Evolutionary conservation across 2,797 vertebrate species (phyloP).

Genomic region (Neosalanx taihuensis): DNA sequence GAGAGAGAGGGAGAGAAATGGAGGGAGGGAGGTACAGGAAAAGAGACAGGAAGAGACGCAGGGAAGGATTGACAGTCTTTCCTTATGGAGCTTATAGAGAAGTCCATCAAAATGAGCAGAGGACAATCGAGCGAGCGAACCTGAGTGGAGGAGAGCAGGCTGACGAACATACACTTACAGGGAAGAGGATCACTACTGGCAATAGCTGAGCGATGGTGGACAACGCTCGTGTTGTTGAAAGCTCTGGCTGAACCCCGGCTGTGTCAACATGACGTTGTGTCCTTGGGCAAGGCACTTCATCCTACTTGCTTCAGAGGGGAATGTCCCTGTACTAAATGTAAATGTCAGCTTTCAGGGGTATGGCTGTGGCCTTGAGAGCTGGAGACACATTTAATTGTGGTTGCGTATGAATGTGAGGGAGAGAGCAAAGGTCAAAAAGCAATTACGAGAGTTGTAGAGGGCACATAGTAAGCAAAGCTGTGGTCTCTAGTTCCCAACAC

Average conservation of each 20-base stretch:
- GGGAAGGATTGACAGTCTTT: neutral
- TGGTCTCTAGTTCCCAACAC: neutral
- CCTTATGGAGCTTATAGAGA: too few relatives aligned
- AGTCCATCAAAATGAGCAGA: too few relatives aligned
- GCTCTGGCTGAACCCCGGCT: too few relatives aligned
- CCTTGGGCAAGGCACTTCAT: too few relatives aligned
- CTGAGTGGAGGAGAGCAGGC: neutral
- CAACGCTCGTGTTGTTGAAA: too few relatives aligned
- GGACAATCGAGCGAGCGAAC: neutral
- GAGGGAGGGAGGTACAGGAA: slow-evolving; percentile 9
- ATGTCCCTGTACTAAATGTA: too few relatives aligned
- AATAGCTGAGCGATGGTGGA: neutral
- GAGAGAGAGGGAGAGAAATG: neutral
- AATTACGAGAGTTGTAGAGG: neutral
- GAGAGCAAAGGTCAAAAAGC: neutral
- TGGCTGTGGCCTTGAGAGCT: neutral
- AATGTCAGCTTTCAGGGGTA: too few relatives aligned
- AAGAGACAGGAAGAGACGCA: neutral
- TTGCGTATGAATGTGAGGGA: neutral
- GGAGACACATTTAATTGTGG: neutral
- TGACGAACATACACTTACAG: neutral
- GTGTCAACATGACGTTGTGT: too few relatives aligned
- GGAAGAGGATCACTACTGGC: neutral
- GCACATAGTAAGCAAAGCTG: neutral
- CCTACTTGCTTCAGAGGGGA: too few relatives aligned